Evolutionary conservation across 2,888 invertebrate species (phyloP), one percentile per base, ranked within the genome.

Genomic region (Epistrophella euchroma): DNA sequence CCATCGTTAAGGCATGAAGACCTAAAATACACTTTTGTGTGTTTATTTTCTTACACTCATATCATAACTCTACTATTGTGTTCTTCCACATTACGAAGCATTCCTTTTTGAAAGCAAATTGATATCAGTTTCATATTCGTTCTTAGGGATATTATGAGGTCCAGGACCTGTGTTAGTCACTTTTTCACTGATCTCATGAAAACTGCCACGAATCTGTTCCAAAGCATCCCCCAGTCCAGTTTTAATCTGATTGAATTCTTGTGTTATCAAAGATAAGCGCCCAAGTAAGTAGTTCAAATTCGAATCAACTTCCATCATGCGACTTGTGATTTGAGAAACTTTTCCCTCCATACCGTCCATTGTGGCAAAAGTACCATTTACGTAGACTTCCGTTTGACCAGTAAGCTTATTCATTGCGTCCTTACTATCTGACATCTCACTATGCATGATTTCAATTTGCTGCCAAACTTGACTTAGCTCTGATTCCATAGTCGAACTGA

Each of bases 401-500:
- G 93, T 93, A 47, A 98, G 94, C 88, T 95, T 95, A 84, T 95
- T 95, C n/a, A 98, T 92, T 3, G 96, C 94, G 50, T 94, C 94
- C 60, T 96, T 95, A 90, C 95, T 97, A 81, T 95, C 95, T 37
- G 95, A 95, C 90, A 98, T 95, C 91, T 97, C 97, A 89, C 96
- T 95, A 91, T 96, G 96, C 96, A 98, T 97, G 76, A 96, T 96
- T 87, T 97, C 97, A 89, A 98, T 97, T 92, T 97, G 97, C 25
- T 97, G 93, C 97, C 97, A 97, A 17, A 98, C 97, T 91, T 97
- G 96, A 88, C 96, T 95, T 91, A 97, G 96, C 90, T 97, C 97
- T 15, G 95, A 93, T 89, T 97, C 97, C 90, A 97, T 95, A 90
- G 96, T 95, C 0, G 94, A 93, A 66, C 96, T 97, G 68, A 97